phyloP scores from a whole-genome alignment of 2,888 invertebrate species.

The Cinara cedri region DNA sequence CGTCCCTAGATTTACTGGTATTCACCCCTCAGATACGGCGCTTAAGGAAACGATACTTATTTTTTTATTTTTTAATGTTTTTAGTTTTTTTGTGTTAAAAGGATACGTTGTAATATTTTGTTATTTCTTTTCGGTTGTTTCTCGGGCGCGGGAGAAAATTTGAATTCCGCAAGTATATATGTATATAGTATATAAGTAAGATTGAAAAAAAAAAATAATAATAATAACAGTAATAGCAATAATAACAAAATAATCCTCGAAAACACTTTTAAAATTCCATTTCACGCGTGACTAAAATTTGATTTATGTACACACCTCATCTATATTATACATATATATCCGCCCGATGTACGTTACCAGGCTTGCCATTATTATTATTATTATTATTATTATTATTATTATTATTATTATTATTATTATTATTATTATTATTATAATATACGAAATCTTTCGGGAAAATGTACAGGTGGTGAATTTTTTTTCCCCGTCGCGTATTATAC shows the following conservation, averaged over 20 bases:
- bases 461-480: neutral
- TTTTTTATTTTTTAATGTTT: neutral
- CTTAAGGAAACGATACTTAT: neutral
- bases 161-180: no score
- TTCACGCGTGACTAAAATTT: conserved; percentile 3
- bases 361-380: neutral
- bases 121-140: neutral
- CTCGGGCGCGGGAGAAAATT: no score
- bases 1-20: no score
- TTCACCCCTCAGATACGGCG: neutral
- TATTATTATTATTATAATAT: no score
- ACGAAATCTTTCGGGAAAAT: neutral
- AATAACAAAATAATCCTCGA: neutral
- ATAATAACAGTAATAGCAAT: neutral
- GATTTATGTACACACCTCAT: neutral
- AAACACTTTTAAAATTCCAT: neutral
- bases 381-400: no score
- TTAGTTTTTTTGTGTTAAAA: neutral
- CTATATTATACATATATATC: no score
- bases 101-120: neutral
- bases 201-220: neutral
- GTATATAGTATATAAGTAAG: no score
- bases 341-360: neutral
- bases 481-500: no score
- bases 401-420: no score